Conservation (phyloP, 2,113 vertebrate species). For the Spheniscus mendiculus region DNA sequence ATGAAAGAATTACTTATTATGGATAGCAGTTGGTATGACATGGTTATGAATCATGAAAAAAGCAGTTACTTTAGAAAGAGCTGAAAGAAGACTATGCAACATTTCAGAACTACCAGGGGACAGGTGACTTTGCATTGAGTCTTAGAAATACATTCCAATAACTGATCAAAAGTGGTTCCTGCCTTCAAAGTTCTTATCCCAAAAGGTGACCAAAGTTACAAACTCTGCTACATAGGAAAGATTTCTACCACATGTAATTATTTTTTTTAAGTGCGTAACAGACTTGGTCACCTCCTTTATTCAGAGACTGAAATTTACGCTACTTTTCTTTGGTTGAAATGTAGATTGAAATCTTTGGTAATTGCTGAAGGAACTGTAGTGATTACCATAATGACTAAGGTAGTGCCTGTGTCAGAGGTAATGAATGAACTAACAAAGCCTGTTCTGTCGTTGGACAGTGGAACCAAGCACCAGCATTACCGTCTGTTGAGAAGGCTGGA, state of each 20-base stretch:
- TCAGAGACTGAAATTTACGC: neutral
- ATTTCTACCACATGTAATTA: neutral
- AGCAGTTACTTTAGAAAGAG: neutral
- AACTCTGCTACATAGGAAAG: neutral
- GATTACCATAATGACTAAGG: neutral
- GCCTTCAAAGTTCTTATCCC: neutral
- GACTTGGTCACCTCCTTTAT: neutral
- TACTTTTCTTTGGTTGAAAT: neutral
- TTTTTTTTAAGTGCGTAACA: neutral
- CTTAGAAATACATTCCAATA: neutral
- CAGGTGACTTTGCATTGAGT: neutral
- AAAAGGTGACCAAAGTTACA: no score
- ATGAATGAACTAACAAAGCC: neutral
- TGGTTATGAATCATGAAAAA: neutral
- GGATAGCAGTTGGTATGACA: neutral
- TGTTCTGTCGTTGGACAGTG: neutral
- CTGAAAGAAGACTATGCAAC: neutral
- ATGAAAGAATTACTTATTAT: neutral
- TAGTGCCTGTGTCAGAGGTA: neutral
- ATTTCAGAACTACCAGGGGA: neutral
- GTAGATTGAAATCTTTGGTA: neutral
- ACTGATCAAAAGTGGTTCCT: neutral
- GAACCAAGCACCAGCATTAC: neutral
- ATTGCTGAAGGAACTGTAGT: neutral
- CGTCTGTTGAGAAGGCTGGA: neutral